Conservation (phyloP, 1,140 invertebrate genomes). For the Drosophila sucinea region DNA sequence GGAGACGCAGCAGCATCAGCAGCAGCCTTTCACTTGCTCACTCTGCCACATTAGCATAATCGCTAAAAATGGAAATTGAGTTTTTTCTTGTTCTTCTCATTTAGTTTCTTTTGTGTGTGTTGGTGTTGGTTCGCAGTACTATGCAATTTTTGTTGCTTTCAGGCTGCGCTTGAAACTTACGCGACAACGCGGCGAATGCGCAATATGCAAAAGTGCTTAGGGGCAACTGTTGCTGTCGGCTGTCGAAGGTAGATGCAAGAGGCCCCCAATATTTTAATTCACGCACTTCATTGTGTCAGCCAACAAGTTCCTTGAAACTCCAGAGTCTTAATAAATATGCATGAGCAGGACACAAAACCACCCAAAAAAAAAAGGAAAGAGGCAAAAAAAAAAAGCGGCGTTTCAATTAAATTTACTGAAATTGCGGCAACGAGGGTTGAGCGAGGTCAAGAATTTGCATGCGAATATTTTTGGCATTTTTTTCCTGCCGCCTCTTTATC, state of each 20-base stretch:
- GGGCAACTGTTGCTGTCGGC: constrained; percentile 62
- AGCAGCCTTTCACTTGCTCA: constrained; percentile 5
- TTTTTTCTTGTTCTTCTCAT: constrained; percentile 20
- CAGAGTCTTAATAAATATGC: constrained; percentile 67
- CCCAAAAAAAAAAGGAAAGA: neutral
- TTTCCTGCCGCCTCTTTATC: constrained; percentile 2
- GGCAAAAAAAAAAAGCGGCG: constrained; percentile 26
- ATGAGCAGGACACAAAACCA: constrained; percentile 53
- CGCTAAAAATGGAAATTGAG: constrained; percentile 55
- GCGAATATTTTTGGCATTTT: constrained; percentile 64
- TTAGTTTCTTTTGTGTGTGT: neutral
- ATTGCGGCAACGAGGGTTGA: constrained; percentile 48
- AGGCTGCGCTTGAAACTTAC: constrained; percentile 45
- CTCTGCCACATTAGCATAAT: constrained; percentile 63
- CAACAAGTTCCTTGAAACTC: neutral
- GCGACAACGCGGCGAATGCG: constrained; percentile 57
- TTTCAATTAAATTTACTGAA: constrained; percentile 78
- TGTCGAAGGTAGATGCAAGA: neutral
- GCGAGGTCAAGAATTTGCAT: constrained; percentile 77
- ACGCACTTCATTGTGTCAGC: neutral
- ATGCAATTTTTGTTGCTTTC: constrained; percentile 34
- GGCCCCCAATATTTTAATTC: constrained; percentile 17
- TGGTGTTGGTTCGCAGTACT: neutral
- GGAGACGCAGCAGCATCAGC: constrained; percentile 42
- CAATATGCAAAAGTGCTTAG: constrained; percentile 38